Base-by-base conservation (phyloP, 2,113 vertebrate genomes). In the Dinomys branickii region DNA sequence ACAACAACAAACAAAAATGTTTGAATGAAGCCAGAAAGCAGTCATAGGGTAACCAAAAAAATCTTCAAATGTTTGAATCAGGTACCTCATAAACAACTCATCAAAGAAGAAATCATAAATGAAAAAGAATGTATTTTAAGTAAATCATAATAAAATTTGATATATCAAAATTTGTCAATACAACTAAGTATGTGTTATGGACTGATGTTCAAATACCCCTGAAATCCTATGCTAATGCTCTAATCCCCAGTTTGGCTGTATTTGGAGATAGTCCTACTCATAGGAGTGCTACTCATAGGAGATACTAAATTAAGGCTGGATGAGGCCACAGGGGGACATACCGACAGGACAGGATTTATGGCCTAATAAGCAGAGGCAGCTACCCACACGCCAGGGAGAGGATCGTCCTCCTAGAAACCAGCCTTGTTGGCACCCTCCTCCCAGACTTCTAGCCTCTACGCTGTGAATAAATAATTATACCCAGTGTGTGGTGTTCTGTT, bases 91-190 rank as follows among this genome's bases (percentile, higher is more conserved):
- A 88, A 69, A 56, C 71, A 92, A 88, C 52, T 69, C 38, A 81
- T 33, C n/a, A 26, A 85, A 52, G 73, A 87, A 63, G 56, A 87
- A 89, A 81, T 81, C 33, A 94, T 35, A 80, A 56, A 69, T 17
- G 24, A 30, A 73, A 88, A 56, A 47, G 6, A 19, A 50, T 71
- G 0, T 35, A 78, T 67, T 88, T 88, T 69, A 78, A 88, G 41
- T 52, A 41, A 93, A 93, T 38, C 2, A 80, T 78, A 71, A 93
- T 24, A 91, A 91, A 71, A 88, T 63, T 86, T 20, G 38, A 67
- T 17, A 20, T 73, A n/a, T 17, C 63, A 33, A 69, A 81, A 71
- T 24, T 24, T 24, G 20, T 24, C 69, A 94, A 50, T 81, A 33
- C 35, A 65, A 4, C 19, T 58, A 87, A n/a, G 63, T 75, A 95